Base-by-base conservation (phyloP, 2,113 vertebrate genomes). In the Verasper variegatus region DNA sequence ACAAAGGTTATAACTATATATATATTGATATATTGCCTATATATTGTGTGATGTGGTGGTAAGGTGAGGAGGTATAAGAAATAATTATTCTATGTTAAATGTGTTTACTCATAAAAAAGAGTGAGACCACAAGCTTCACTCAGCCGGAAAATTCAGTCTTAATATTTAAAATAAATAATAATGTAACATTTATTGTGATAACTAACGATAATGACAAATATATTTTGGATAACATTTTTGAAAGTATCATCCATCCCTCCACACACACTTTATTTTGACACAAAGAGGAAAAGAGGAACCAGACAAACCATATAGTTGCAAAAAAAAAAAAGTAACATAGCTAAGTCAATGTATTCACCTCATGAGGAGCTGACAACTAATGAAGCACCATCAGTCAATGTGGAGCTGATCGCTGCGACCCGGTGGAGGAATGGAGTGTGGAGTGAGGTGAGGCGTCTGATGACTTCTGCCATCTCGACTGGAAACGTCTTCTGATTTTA, bases 361-460 rank as follows among this genome's bases (percentile, higher is more conserved):
- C 59, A 59, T 2, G 24, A 47, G 45, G 55, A 40, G 20, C 24
- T n/a, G 51, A 20, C 3, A n/a, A 18, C 47, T 17, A 51, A 20
- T 54, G 20, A 8, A 54, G 20, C 47, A 7, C 47, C 14, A 51
- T 18, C 52, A 3, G 21, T 56, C n/a, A 14, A 13, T 13, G 21
- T 56, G 54, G 54, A 23, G 21, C 21, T 14, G 47, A 42, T 84
- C 18, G 61, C 56, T 59, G 23, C 4, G 66, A 66, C 71, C 37
- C 35, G 13, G n/a, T 5, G 21, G 9, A 37, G 5, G 52, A 65
- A 11, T 45, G 60, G 27, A 18, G 18, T 61, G 42, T 26, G 14
- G n/a, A 37, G 4, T 11, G 24, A 45, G 17, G 5, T 37, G 47
- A 20, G 55, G 5, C 45, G 40, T 70, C 69, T 64, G 23, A 60